A percentile compares a stretch with the other conserved stretches of the same genome.
Conservation (phyloP, 2,113 vertebrate genomes). For the Thamnophis sirtalis region DNA sequence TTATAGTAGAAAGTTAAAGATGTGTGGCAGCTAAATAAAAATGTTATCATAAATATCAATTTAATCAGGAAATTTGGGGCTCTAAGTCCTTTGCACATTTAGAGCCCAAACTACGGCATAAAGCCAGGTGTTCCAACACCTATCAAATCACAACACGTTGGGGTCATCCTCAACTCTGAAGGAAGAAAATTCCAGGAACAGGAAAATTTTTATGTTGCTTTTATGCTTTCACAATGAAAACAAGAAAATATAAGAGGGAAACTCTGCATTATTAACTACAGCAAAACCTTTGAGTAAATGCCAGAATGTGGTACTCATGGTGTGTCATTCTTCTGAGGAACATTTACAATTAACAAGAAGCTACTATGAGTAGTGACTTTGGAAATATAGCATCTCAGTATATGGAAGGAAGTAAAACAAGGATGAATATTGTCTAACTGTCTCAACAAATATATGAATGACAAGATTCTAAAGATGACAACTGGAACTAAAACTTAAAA, state of each 20-base stretch:
- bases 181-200: neutral
- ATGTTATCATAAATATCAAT: neutral
- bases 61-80: neutral
- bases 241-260: neutral
- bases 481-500: neutral
- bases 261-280: neutral
- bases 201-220: neutral
- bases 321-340: neutral
- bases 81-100: neutral
- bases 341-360: neutral
- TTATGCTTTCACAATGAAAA: neutral
- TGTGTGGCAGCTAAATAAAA: neutral
- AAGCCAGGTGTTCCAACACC: no score
- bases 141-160: no score
- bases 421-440: neutral
- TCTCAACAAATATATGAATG: neutral
- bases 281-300: neutral
- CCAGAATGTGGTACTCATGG: neutral
- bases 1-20: neutral
- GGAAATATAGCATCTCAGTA: neutral
- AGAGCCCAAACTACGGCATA: no score
- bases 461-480: neutral
- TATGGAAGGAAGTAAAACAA: neutral
- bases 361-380: neutral
- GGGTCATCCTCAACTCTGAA: neutral